Evolutionary conservation across 2,113 vertebrate genomes (phyloP).

Genomic region (Passer montanus): DNA sequence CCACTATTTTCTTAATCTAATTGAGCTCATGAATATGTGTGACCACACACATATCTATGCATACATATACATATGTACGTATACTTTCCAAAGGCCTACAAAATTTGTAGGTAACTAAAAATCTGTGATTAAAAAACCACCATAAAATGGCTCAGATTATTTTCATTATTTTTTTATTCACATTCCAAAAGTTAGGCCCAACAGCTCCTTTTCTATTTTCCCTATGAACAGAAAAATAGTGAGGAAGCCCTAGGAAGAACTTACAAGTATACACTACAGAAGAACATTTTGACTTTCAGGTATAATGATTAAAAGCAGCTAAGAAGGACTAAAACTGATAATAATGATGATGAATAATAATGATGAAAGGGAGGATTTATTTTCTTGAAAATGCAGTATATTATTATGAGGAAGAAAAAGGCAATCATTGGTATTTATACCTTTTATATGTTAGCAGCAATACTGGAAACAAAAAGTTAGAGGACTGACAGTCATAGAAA

Average conservation of each 20-base stretch:
- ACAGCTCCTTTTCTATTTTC: neutral
- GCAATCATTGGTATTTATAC: neutral
- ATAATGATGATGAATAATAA: neutral
- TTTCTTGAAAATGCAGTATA: neutral
- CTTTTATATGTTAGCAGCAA: neutral
- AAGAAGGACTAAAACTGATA: neutral
- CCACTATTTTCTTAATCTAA: neutral
- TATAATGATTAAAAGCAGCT: neutral
- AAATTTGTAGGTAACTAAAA: neutral
- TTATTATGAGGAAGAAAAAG: neutral
- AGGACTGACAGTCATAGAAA: neutral
- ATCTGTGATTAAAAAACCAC: neutral
- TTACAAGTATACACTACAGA: neutral
- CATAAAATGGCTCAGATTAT: neutral
- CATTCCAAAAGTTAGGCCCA: neutral
- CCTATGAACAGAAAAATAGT: neutral
- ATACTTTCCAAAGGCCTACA: neutral
- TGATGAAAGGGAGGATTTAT: neutral
- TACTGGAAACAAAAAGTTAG: neutral
- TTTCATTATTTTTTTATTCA: neutral
- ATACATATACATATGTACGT: too few species aligned
- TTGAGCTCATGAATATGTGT: neutral
- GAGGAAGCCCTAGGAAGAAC: neutral
- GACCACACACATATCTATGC: neutral
- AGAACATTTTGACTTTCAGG: neutral